Conservation (phyloP, 2,797 vertebrate genomes). For the Myripristis jacobus region DNA sequence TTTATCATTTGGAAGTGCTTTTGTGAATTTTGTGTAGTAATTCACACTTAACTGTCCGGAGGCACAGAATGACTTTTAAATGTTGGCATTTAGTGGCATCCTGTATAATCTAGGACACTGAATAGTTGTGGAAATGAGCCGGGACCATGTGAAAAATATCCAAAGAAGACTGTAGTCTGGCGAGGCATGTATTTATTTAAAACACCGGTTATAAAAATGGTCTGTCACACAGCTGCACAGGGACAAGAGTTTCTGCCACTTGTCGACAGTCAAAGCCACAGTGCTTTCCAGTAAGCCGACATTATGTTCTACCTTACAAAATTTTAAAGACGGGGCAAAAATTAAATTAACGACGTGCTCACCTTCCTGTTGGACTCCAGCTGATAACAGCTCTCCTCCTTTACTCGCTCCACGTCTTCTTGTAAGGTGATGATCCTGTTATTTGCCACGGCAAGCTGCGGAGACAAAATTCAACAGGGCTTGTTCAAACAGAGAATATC, state of each 20-base stretch:
- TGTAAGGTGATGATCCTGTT: constrained; percentile 98
- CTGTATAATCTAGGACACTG: background rate
- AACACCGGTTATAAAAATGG: background rate
- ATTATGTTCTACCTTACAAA: no score
- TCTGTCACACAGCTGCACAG: background rate
- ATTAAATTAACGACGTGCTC: background rate
- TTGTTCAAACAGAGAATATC: background rate
- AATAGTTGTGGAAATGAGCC: background rate
- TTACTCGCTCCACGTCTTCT: constrained; percentile 95
- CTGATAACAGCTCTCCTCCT: constrained; percentile 93
- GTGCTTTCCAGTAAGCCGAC: no score
- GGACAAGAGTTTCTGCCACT: background rate
- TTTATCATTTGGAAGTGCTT: no score
- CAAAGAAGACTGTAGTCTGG: background rate
- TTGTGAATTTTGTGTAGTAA: no score
- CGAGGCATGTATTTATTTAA: background rate
- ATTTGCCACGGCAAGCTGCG: constrained; percentile 96
- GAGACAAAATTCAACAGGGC: constrained; percentile 7
- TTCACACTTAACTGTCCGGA: background rate
- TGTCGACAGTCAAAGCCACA: background rate
- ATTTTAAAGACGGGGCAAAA: background rate
- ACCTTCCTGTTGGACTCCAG: constrained; percentile 93
- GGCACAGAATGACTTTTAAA: background rate
- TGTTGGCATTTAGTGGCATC: background rate
- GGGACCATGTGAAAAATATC: background rate